A percentile compares a stretch with the other conserved stretches of the same genome.
phyloP scores from a whole-genome alignment of 2,888 invertebrate species.

The Tanypteryx hageni region DNA sequence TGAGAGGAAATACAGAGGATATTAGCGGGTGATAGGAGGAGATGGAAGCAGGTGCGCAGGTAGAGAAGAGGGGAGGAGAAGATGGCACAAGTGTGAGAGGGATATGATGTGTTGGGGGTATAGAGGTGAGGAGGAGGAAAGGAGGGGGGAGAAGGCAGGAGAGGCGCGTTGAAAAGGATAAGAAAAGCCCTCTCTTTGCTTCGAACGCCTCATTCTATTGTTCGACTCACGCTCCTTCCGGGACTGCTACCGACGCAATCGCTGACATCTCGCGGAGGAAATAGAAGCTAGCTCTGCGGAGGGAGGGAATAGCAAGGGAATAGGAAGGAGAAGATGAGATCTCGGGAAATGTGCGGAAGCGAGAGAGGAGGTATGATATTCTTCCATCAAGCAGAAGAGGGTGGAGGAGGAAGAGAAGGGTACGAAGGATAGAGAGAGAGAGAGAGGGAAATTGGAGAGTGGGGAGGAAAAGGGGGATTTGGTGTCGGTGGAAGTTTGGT shows the following conservation, averaged over 20 bases:
- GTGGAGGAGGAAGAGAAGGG: background rate
- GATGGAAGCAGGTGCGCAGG: background rate
- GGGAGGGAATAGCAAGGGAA: background rate
- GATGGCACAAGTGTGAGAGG: background rate
- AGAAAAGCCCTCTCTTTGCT: background rate
- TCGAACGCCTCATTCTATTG: background rate
- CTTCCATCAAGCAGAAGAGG: background rate
- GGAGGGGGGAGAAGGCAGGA: background rate
- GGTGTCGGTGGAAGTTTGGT: background rate
- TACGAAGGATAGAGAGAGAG: background rate
- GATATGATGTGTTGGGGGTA: background rate
- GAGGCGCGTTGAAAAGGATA: too few species aligned
- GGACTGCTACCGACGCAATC: background rate
- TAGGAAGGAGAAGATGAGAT: background rate
- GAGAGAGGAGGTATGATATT: background rate
- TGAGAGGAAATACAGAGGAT: background rate
- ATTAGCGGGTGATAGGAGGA: background rate
- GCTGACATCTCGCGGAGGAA: conserved; percentile 13
- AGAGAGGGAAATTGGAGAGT: background rate
- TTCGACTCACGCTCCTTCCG: background rate
- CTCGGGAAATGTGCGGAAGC: background rate
- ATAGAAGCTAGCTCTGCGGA: background rate
- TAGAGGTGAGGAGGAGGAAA: background rate
- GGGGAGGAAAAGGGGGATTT: background rate
- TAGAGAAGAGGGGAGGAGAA: background rate